phyloP scores from a whole-genome alignment of 2,797 vertebrate genomes.

The Tokudaia muenninki region DNA sequence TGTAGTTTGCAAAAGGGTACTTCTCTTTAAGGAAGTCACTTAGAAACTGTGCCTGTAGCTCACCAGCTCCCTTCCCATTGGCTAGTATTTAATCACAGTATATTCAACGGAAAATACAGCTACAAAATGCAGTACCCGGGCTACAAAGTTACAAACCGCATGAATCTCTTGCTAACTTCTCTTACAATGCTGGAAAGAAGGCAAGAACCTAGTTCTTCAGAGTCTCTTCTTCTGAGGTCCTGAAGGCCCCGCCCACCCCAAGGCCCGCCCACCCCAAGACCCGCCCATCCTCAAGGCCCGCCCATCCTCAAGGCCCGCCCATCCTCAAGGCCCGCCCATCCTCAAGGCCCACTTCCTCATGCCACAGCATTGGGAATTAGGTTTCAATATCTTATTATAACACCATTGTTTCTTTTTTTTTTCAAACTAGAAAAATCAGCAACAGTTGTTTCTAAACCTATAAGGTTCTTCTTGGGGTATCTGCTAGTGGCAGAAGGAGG shows the following conservation, averaged over 20 bases:
- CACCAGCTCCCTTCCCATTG: background rate
- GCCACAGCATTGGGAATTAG: background rate
- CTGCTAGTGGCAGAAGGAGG: slow-evolving; percentile 17
- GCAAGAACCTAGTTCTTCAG: background rate
- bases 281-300: background rate
- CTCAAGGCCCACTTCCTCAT: background rate
- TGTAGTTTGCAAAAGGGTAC: background rate
- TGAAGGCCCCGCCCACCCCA: too few species aligned
- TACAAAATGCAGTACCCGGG: too few species aligned
- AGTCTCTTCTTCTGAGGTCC: background rate
- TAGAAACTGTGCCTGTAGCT: background rate
- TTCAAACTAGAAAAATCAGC: slow-evolving; percentile 68
- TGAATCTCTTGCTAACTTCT: background rate
- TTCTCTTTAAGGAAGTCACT: background rate
- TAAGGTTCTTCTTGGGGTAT: slow-evolving; percentile 40
- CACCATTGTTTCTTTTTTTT: background rate
- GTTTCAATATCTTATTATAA: background rate
- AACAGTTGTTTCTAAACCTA: slow-evolving; percentile 42
- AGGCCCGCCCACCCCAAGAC: background rate
- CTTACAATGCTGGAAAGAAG: background rate
- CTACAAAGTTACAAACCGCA: background rate
- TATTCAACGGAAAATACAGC: background rate
- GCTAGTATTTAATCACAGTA: background rate
- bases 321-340: background rate
- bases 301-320: too few species aligned